Conservation (phyloP, 2,113 vertebrate species). For the Philantomba maxwellii region DNA sequence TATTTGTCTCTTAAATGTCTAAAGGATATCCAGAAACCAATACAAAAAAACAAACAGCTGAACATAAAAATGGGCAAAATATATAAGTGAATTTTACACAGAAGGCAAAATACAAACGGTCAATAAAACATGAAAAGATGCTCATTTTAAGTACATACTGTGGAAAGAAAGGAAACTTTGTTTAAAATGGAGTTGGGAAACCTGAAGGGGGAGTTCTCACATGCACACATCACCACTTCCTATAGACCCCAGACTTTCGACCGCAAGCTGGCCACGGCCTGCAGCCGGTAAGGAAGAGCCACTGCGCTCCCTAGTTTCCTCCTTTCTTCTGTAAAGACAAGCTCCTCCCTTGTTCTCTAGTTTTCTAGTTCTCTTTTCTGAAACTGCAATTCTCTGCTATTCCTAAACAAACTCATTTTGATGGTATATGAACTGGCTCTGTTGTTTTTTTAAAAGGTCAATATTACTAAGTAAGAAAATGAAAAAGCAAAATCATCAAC, state of each 20-base stretch:
- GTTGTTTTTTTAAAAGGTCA: neutral
- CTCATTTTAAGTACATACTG: neutral
- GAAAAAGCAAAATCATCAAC: neutral
- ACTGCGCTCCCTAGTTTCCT: too few relatives aligned
- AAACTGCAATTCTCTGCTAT: neutral
- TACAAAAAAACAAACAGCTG: neutral
- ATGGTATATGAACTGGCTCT: neutral
- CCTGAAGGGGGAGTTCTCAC: neutral
- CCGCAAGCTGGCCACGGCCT: neutral
- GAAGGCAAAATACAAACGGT: neutral
- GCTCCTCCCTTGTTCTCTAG: neutral
- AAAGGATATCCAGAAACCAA: neutral
- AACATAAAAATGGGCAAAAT: neutral
- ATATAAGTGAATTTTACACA: neutral
- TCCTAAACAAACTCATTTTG: neutral
- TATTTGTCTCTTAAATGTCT: neutral
- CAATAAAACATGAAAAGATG: neutral
- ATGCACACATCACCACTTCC: neutral
- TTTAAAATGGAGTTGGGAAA: neutral
- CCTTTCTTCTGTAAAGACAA: neutral
- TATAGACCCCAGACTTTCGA: rapidly evolving
- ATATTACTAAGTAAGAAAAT: neutral
- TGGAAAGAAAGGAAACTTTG: neutral
- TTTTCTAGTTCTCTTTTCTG: neutral
- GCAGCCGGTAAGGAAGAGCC: neutral